Base-by-base conservation (phyloP, 1,140 invertebrate genomes). In the Drosophila pectinifera region DNA sequence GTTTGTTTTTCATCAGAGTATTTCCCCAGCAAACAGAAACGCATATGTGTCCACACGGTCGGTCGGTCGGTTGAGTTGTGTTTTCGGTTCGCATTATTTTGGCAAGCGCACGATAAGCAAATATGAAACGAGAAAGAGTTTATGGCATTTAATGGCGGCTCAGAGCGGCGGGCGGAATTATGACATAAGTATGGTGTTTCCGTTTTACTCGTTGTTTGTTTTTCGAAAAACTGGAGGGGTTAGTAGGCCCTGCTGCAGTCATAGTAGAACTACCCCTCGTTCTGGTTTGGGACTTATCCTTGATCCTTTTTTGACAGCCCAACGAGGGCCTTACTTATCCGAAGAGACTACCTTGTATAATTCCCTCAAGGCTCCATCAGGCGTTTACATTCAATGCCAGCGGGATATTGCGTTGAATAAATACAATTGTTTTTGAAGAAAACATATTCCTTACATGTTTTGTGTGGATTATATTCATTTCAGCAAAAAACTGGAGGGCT, bases 1-100 rank as follows among this genome's bases (percentile, higher is more conserved):
- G 79, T 83, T 88, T 88, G 74, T 86, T 83, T 88, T 88, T 79
- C 75, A 83, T 88, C 76, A 86, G 78, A 43, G 65, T 31, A 74
- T 74, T 73, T 67, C 65, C 62, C 64, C 38, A 70, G 39, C 49
- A 69, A 68, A 39, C 41, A 39, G 39, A 56, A 13, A 67, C 11
- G 20, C 46, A 61, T 54, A 56, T 76, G 56, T 72, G 65, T 63
- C 73, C 80, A 76, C 64, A 77, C 55, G 26, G 58, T 55, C 56
- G 73, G 58, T 55, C 56, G 73, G 58, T 36, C 8, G 28, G 28
- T 72, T 43, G 48, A 76, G 57, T 51, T 63, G 67, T 72, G 54
- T 76, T 73, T 84, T 72, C 46, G 73, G 59, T 82, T 56, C 61
- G 57, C 64, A 73, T 77, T 80, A 80, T 80, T 79, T 75, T 61